Base-by-base conservation (phyloP, 30 jellyfish, hydroid and myxozoan species). In the Clytia hemisphaerica region DNA sequence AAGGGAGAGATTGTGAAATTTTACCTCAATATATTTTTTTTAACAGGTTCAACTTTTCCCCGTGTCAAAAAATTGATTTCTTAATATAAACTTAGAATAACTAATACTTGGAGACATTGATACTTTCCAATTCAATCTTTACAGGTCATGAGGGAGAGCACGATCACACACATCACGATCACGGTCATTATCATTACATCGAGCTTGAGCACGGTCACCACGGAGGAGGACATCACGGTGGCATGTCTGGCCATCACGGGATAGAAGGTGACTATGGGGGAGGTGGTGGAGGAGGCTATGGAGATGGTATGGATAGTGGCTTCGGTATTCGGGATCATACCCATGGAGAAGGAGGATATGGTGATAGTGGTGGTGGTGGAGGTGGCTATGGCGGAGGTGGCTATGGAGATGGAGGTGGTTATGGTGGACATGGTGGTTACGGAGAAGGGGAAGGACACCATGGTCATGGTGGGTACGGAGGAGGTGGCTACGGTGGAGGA, bases 121-220 rank as follows among this genome's bases (percentile, higher is more conserved):
- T n/a, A n/a, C n/a, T n/a, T n/a, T n/a, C n/a, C n/a, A n/a, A n/a
- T n/a, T n/a, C n/a, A n/a, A n/a, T n/a, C n/a, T n/a, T n/a, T n/a
- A n/a, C n/a, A 42, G 33, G 44, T 9, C 72, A 61, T 30, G 36
- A 75, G 58, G 64, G 46, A 58, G 61, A 84, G 35, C 82, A 53
- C 54, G 87, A 80, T 22, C 88, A 77, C 75, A 64, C 78, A 30
- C 80, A 85, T 48, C 89, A 77, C 32, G 90, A 78, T 1, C 78
- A 72, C 32, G 83, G 60, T 2, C 91, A 66, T 27, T 64, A 55
- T 63, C 76, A 57, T 16, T 72, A 71, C 36, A 68, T 57, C 31
- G 77, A 28, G 22, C 34, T 65, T 57, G 78, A 46, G 18, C 61
- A 53, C 24, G 83, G 76, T 37, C 79, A 81, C 38, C 77, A 66